These are phyloP conservation scores for Drosophila persimilis DNA, from an alignment of 1,140 invertebrate genomes.

Conservation along the genomic window DNA sequence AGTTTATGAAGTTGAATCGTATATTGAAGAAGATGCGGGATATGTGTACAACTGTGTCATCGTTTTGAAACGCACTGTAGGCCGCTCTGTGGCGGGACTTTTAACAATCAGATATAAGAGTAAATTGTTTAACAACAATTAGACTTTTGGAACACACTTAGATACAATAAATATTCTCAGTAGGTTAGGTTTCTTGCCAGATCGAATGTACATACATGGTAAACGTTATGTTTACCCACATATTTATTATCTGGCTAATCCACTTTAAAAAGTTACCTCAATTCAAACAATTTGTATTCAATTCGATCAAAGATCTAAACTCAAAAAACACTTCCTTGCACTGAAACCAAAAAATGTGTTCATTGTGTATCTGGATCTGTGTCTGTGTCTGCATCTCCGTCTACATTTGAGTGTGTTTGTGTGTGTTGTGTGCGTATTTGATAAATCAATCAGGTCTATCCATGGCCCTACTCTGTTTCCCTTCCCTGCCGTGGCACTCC, in stretches of 20 bases:
- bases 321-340: background rate
- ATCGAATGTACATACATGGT: constrained; percentile 13
- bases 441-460: constrained; percentile 19
- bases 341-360: constrained; percentile 28
- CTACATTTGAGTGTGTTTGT: constrained; percentile 11
- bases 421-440: constrained; percentile 34
- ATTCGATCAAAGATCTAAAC: constrained; percentile 14
- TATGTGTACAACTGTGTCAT: constrained; percentile 22
- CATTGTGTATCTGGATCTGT: constrained; percentile 7
- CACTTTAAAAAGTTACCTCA: constrained; percentile 13
- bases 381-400: background rate
- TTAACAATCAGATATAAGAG: constrained; percentile 55
- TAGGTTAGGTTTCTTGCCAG: constrained; percentile 19
- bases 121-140: constrained; percentile 63
- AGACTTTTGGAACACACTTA: constrained; percentile 55
- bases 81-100: background rate
- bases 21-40: constrained; percentile 11
- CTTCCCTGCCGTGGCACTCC: constrained; percentile 27
- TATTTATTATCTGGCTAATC: constrained; percentile 27
- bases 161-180: constrained; percentile 44
- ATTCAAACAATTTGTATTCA: constrained; percentile 22
- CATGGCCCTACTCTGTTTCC: constrained; percentile 18
- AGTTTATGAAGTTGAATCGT: too few relatives aligned
- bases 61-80: constrained; percentile 8
- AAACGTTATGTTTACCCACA: background rate